Base-by-base conservation (phyloP, 2,888 invertebrate genomes). In the Spodoptera picta region DNA sequence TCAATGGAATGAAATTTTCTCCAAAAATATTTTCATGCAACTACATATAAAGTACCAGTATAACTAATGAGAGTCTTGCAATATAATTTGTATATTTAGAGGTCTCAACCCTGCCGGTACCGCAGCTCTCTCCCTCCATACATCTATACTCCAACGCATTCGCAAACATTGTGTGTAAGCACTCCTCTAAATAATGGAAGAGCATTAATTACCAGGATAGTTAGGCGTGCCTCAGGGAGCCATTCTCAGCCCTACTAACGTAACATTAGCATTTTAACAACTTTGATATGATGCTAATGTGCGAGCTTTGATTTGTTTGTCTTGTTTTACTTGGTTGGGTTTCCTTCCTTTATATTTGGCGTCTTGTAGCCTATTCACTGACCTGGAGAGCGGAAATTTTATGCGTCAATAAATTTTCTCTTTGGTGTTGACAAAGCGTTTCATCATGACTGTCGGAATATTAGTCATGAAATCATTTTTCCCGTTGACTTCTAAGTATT, bases 131-230 rank as follows among this genome's bases (percentile, higher is more conserved):
- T 36, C 9, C 44, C 44, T 36, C 19, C 47, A 41, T 43, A 59
- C 50, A 56, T 55, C 57, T 54, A 57, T 58, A 58, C 36, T 43
- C 24, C 31, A 57, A 43, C 57, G 54, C 63, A 58, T 75, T 76
- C 68, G 55, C 77, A 52, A 69, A 69, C 73, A 65, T 73, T 69
- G 65, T 65, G 64, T 75, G 77, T 81, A 75, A 81, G 79, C 73
- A 64, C 62, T 73, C 68, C 65, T 72, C 73, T 83, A 77, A 83
- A 81, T 83, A 83, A 83, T 81, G 76, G 65, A 60, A 59, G 63
- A 59, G 71, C 81, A 83, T 83, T 83, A 81, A 81, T 82, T 81
- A 81, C 71, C 53, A 51, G 55, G 68, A 74, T 76, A 73, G 75
- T 70, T 66, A 72, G 64, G 66, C 64, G 73, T 74, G 56, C 75